Conservation (phyloP, 2,113 vertebrate genomes). For the Channa maculata region DNA sequence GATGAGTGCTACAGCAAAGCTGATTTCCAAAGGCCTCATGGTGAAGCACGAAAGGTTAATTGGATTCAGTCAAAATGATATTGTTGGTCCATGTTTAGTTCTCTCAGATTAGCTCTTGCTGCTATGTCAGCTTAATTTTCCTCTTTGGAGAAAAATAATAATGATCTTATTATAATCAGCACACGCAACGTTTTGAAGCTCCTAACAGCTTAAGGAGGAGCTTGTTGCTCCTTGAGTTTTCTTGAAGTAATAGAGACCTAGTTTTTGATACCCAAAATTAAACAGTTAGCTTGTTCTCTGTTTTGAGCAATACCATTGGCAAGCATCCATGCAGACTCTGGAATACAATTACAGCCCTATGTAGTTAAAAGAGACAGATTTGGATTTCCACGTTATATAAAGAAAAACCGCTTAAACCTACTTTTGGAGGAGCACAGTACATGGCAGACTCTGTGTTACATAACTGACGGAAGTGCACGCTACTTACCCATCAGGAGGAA, state of each 20-base stretch:
- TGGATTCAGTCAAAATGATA: conserved; percentile 54
- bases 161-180: conserved; percentile 22
- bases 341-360: not conserved
- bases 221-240: not conserved
- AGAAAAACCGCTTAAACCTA: conserved; percentile 51
- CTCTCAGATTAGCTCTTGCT: conserved; percentile 25
- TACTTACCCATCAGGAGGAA: conserved; percentile 19
- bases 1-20: conserved; percentile 1
- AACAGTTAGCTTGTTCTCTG: not conserved
- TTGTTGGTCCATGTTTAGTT: conserved; percentile 18
- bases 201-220: not conserved
- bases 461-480: conserved; percentile 27
- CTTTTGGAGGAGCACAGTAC: conserved; percentile 14
- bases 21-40: conserved; percentile 34
- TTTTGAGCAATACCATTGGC: conserved; percentile 25
- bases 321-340: conserved; percentile 1
- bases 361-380: conserved; percentile 24
- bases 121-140: conserved; percentile 15
- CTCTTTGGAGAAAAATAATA: conserved; percentile 14
- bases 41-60: conserved; percentile 56
- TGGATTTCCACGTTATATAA: conserved; percentile 56
- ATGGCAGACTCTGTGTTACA: conserved; percentile 29
- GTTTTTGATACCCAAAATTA: not conserved
- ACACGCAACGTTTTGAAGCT: not conserved
- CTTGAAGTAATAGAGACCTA: not conserved